A percentile compares a stretch with the other conserved stretches of the same genome.
phyloP scores from a whole-genome alignment of 2,888 invertebrate genomes.

The Apamea epomidion region DNA sequence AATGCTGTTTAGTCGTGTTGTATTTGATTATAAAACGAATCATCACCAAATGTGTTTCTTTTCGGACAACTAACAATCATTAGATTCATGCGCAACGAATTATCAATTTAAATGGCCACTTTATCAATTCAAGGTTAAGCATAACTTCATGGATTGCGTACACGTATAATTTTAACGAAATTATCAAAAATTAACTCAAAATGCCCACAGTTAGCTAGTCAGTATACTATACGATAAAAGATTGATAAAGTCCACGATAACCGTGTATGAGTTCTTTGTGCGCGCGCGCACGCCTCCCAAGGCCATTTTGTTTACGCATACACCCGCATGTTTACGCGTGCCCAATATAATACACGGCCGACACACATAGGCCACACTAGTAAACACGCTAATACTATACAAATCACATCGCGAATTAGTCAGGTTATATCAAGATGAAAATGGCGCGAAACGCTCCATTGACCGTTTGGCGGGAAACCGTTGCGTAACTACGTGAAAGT shows the following conservation, averaged over 20 bases:
- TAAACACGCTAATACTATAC: conserved; percentile 65
- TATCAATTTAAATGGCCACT: conserved; percentile 48
- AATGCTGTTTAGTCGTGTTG: conserved; percentile 56
- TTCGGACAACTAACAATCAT: conserved; percentile 16
- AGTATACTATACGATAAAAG: conserved; percentile 77
- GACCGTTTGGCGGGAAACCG: conserved; percentile 86
- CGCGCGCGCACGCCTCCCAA: conserved; percentile 83
- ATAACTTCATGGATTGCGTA: conserved; percentile 48
- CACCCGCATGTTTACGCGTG: conserved; percentile 83
- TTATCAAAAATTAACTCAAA: conserved; percentile 65
- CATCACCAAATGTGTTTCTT: conserved; percentile 26
- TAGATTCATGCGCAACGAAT: conserved; percentile 49
- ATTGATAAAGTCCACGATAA: conserved; percentile 81
- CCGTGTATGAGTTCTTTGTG: conserved; percentile 78
- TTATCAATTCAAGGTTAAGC: conserved; percentile 71
- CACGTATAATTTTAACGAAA: conserved; percentile 62
- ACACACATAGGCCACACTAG: conserved; percentile 68
- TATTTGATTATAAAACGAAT: conserved; percentile 38
- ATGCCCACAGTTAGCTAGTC: conserved; percentile 71
- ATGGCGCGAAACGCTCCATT: conserved; percentile 89
- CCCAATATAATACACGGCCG: conserved; percentile 76
- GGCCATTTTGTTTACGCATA: conserved; percentile 88
- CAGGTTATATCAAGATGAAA: conserved; percentile 77
- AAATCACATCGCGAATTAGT: conserved; percentile 75
- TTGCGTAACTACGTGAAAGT: conserved; percentile 85